Conservation (phyloP, 1,140 invertebrate species). For the Laodelphax striatellus region DNA sequence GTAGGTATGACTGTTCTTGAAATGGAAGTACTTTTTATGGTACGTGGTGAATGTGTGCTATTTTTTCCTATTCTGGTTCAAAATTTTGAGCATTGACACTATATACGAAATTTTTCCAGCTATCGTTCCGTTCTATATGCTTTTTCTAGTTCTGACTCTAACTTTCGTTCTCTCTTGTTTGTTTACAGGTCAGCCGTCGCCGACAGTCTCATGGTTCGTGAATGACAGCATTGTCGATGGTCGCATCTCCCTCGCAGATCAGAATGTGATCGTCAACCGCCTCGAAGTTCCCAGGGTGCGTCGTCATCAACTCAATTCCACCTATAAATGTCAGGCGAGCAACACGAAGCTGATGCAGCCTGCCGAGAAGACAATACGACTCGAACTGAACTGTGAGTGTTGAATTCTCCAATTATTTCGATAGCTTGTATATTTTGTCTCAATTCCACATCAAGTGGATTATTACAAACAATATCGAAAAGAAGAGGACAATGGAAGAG, state of each 20-base stretch:
- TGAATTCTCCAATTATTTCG: neutral
- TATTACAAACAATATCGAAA: too few species aligned
- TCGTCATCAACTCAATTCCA: slow-evolving; percentile 65
- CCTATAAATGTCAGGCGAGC: slow-evolving; percentile 71
- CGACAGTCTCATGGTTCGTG: slow-evolving; percentile 64
- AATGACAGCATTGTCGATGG: slow-evolving; percentile 50
- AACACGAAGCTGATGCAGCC: slow-evolving; percentile 76
- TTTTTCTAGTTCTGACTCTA: too few species aligned
- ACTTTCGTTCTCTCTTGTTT: slow-evolving; percentile 4
- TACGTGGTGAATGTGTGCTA: too few species aligned
- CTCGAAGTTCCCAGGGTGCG: slow-evolving; percentile 56
- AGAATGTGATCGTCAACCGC: slow-evolving; percentile 65
- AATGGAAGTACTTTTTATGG: too few species aligned
- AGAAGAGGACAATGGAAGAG: too few species aligned
- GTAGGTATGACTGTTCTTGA: too few species aligned
- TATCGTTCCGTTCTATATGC: too few species aligned
- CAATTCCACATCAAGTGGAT: too few species aligned
- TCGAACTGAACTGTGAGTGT: slow-evolving; percentile 68
- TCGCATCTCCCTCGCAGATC: slow-evolving; percentile 39
- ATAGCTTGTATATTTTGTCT: too few species aligned
- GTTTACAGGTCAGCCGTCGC: slow-evolving; percentile 61
- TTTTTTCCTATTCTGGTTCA: too few species aligned
- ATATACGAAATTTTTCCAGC: too few species aligned
- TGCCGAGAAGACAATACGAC: slow-evolving; percentile 58
- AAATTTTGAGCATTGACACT: too few species aligned